A percentile compares a stretch with the other conserved stretches of the same genome.
Conservation (phyloP, 2,888 invertebrate species). For the Phytoseiulus persimilis region DNA sequence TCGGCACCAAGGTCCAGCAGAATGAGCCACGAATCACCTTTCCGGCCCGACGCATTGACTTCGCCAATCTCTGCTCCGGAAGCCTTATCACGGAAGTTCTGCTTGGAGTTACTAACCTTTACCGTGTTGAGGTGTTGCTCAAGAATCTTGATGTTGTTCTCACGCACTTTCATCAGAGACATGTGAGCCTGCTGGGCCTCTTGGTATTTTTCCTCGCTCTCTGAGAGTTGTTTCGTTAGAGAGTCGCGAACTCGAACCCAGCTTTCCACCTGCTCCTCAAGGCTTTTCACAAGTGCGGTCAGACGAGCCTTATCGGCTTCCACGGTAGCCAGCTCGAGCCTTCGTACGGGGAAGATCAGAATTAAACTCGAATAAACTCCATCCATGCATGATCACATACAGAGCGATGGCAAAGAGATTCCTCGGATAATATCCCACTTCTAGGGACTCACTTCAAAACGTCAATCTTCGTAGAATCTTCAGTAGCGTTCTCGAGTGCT, state of each 20-base stretch:
- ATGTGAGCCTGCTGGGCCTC: neutral
- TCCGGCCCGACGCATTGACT: too few relatives aligned
- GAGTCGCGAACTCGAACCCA: neutral
- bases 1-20: too few relatives aligned
- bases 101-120: neutral
- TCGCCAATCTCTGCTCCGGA: too few relatives aligned
- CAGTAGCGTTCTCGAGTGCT: neutral
- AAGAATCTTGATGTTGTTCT: neutral
- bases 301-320: neutral
- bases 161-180: neutral
- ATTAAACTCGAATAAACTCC: too few relatives aligned
- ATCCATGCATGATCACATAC: too few relatives aligned
- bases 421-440: too few relatives aligned
- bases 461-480: neutral
- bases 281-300: neutral
- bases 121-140: neutral
- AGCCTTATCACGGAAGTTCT: too few relatives aligned
- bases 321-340: neutral
- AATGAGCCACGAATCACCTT: too few relatives aligned
- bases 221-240: neutral
- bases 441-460: neutral
- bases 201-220: constrained; percentile 8
- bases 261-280: neutral
- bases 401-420: too few relatives aligned
- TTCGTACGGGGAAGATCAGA: neutral